Base-by-base conservation (phyloP, 1,140 invertebrate species). In the Halyomorpha halys region DNA sequence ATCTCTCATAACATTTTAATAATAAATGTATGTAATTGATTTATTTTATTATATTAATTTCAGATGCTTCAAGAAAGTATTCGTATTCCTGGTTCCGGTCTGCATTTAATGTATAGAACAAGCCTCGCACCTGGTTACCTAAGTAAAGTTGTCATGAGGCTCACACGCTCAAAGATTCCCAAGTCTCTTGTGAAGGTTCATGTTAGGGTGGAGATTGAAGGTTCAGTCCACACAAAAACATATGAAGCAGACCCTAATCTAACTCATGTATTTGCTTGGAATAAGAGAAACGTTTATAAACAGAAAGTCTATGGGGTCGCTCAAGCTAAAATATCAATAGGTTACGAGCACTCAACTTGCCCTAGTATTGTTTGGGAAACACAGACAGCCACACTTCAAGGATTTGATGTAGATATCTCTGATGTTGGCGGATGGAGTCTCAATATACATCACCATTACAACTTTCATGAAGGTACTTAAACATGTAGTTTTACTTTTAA, bases 391-490 rank as follows among this genome's bases (percentile, higher is more conserved):
- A 91, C 87, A 19, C 76, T 98, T 66, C 89, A 93, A 74, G 97
- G 95, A n/a, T 97, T 96, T 77, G 93, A 97, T 74, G 90, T 98
- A 34, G 91, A 95, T 68, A 96, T 97, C 64, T 95, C 94, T 0
- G 92, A 97, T 73, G 90, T 98, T 53, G 94, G 94, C 1, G 94
- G 92, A 14, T 98, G 95, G 96, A 95, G 95, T 63, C 76, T 99
- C 19, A 90, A 98, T 72, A 94, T 98, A 62, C 95, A 98, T 77
- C 95, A 98, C 74, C 92, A 96, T 74, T 97, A 98, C 76, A 98
- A 98, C 74, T 96, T 96, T 79, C 89, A 94, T 71, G 92, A 97
- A 81, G 94, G 92, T 70, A 71, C 63, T 49, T 27, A 9, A 44
- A 9, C 13, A 13, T 39, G 4, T 13, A 8, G 4, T 13, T 13